Conservation (phyloP, 92 coral and sea anemone species). For the Phymanthus crucifer region DNA sequence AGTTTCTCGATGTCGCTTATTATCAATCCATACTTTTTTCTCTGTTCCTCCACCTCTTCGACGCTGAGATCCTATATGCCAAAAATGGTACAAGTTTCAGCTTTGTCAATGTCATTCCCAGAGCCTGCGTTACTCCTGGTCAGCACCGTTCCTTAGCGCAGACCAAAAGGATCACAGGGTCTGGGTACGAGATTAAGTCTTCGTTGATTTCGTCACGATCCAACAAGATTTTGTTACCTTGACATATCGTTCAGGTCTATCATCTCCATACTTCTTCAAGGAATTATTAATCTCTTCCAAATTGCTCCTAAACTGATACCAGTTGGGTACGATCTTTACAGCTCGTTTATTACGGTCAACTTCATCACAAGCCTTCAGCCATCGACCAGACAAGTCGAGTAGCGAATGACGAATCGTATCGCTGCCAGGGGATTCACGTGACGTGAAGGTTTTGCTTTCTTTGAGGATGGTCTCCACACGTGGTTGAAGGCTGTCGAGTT, state of each 20-base stretch:
- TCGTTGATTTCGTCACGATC: too few relatives aligned
- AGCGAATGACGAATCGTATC: constrained; percentile 76
- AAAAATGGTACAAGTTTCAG: too few relatives aligned
- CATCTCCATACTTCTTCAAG: constrained; percentile 64
- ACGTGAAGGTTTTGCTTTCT: constrained; percentile 71
- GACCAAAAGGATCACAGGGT: too few relatives aligned
- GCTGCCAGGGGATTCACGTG: constrained; percentile 70
- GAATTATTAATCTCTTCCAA: constrained; percentile 75
- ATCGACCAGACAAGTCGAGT: constrained; percentile 87
- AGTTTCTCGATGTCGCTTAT: too few relatives aligned
- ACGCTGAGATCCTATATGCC: too few relatives aligned
- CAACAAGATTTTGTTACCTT: too few relatives aligned
- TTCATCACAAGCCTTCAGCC: constrained; percentile 94
- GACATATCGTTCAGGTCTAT: constrained; percentile 20
- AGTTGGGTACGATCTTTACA: constrained; percentile 74
- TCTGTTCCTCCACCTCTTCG: too few relatives aligned
- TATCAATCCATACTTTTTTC: too few relatives aligned
- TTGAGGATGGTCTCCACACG: constrained; percentile 70
- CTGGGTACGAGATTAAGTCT: too few relatives aligned
- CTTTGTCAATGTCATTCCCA: too few relatives aligned
- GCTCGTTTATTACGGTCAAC: constrained; percentile 83
- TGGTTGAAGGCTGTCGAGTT: constrained; percentile 72
- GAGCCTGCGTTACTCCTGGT: too few relatives aligned
- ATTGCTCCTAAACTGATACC: constrained; percentile 93
- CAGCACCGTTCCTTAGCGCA: too few relatives aligned